Base-by-base conservation (phyloP, 2,113 vertebrate species). In the Podiceps cristatus region DNA sequence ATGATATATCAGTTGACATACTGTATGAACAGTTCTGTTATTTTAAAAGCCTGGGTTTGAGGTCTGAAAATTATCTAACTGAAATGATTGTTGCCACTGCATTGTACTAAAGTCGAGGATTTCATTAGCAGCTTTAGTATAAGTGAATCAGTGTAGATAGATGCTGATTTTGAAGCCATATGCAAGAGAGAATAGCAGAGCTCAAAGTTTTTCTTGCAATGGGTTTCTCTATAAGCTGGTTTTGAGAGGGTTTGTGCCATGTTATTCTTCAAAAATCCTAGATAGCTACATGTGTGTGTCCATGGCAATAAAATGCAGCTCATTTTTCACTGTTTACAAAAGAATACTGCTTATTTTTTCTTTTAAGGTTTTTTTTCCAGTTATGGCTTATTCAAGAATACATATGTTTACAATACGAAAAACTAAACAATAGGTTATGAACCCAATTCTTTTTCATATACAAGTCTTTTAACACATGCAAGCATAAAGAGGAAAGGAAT, bases 201-300 rank as follows among this genome's bases (percentile, higher is more conserved):
- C 13, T 82, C 31, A 47, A 86, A 62, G 6, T 8, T 66, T 69
- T 71, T 76, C 22, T 66, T 86, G 28, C 6, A 83, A 22, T 7
- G 63, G 13, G 14, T 80, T 90, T 88, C 44, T 73, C 11, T 50
- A 45, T 40, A 81, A 92, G 25, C 23, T 87, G 18, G 4, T 75
- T 60, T 88, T 72, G 37, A 74, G 23, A 49, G 2, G 0, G 2
- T 82, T 73, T 52, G 8, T 73, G n/a, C 69, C 33, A 29, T 62
- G 10, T 3, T 87, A 92, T 86, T 64, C 55, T 69, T 85, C 5
- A 53, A 42, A 87, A 88, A 47, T 17, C 6, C 44, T 67, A 59
- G 45, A 42, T 63, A 76, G 18, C 18, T 59, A 17, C 1, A 0
- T 15, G 1, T 37, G 23, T 45, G 2, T 58, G 17, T 52, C 5